These are phyloP conservation scores for Rhagoletis pomonella DNA, from an alignment of 1,140 invertebrate genomes.

Conservation along the genomic window DNA sequence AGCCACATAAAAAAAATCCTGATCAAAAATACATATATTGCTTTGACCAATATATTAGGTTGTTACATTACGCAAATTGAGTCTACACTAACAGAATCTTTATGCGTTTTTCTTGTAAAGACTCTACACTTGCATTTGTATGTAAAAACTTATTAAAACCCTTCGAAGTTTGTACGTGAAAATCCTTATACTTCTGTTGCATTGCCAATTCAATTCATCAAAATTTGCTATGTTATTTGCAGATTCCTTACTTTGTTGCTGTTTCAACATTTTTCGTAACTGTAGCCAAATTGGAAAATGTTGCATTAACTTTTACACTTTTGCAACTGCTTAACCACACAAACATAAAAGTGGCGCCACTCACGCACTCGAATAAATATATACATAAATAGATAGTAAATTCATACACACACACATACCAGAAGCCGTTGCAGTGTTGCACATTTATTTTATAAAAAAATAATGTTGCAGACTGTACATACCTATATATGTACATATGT, in stretches of 20 bases:
- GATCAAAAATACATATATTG: too few species aligned
- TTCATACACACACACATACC: not conserved
- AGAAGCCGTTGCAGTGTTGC: not conserved
- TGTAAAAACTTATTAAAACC: too few species aligned
- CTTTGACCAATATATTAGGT: too few species aligned
- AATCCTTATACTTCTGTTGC: not conserved
- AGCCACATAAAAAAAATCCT: too few species aligned
- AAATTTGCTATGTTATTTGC: not conserved
- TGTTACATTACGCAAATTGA: too few species aligned
- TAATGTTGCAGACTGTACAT: not conserved
- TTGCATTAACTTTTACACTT: slow-evolving; percentile 48
- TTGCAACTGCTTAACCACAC: slow-evolving; percentile 20
- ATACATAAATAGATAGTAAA: not conserved
- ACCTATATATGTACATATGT: not conserved
- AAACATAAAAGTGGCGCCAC: slow-evolving; percentile 16
- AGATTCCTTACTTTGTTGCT: not conserved
- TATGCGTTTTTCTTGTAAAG: too few species aligned
- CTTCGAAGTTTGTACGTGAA: too few species aligned
- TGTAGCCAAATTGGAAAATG: slow-evolving; percentile 36
- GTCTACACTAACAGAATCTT: too few species aligned
- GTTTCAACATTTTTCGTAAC: not conserved
- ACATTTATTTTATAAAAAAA: slow-evolving; percentile 9
- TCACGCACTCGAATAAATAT: slow-evolving; percentile 10
- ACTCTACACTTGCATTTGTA: too few species aligned
- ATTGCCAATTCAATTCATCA: not conserved